Evolutionary conservation across 2,888 invertebrate species (phyloP).

Genomic region (Alcis repandata): DNA sequence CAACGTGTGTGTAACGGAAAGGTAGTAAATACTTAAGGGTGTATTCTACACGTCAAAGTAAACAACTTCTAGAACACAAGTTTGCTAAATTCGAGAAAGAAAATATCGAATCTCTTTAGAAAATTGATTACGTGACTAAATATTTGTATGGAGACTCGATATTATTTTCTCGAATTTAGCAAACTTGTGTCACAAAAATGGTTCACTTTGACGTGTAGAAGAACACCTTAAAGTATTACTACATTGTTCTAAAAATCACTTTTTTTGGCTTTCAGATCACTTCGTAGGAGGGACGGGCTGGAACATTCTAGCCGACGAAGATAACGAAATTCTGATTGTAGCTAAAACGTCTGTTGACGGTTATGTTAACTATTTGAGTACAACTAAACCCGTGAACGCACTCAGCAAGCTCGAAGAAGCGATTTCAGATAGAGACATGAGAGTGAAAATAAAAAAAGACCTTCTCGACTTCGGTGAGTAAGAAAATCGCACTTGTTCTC

Average conservation of each 20-base stretch:
- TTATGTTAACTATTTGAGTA: slow-evolving; percentile 42
- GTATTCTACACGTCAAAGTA: too few relatives aligned
- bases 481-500: neutral
- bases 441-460: neutral
- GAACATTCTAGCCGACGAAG: slow-evolving; percentile 57
- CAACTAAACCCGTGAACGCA: slow-evolving; percentile 35
- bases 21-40: too few relatives aligned
- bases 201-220: too few relatives aligned
- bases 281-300: slow-evolving; percentile 59
- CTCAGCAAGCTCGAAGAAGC: neutral
- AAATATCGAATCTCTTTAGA: too few relatives aligned
- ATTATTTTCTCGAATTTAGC: too few relatives aligned
- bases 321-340: slow-evolving; percentile 53
- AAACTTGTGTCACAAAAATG: too few relatives aligned
- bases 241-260: too few relatives aligned
- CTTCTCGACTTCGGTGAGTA: neutral
- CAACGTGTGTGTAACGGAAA: neutral
- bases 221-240: too few relatives aligned
- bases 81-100: too few relatives aligned
- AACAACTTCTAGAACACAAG: too few relatives aligned
- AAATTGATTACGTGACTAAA: too few relatives aligned
- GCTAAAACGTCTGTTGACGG: slow-evolving; percentile 49
- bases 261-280: slow-evolving; percentile 5
- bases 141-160: too few relatives aligned
- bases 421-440: neutral